phyloP scores from a whole-genome alignment of 2,797 vertebrate species.

The Phyllotis vaccarum region DNA sequence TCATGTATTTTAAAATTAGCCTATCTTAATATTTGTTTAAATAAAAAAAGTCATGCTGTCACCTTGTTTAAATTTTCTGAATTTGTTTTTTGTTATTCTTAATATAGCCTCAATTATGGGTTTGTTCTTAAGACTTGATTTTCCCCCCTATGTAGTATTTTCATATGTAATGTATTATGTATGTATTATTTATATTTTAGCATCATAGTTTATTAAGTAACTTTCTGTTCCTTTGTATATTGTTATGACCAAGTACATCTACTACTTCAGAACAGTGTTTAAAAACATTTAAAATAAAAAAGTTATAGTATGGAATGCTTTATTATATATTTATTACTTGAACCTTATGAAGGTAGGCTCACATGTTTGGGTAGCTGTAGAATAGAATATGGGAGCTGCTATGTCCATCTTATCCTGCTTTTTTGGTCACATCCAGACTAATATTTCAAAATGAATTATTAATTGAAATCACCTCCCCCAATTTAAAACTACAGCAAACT shows the following conservation, averaged over 20 bases:
- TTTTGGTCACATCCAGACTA: not conserved
- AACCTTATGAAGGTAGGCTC: not conserved
- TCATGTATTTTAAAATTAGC: constrained; percentile 32
- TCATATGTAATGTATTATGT: not conserved
- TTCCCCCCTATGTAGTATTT: constrained; percentile 45
- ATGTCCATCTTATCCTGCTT: not conserved
- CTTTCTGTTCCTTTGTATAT: constrained; percentile 46
- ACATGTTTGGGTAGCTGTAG: not conserved
- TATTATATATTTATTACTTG: not conserved
- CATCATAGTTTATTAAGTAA: constrained; percentile 4
- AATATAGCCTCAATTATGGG: not conserved
- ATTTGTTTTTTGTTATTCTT: constrained; percentile 54
- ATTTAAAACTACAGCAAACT: constrained; percentile 23
- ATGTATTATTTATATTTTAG: constrained; percentile 28
- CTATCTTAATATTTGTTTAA: constrained; percentile 51
- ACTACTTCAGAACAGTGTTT: not conserved
- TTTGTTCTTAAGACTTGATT: constrained; percentile 60
- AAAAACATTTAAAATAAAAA: not conserved
- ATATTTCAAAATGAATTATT: constrained; percentile 45
- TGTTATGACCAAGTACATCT: constrained; percentile 2
- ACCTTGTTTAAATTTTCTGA: constrained; percentile 15
- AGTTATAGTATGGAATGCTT: not conserved
- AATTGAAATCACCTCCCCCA: constrained; percentile 11
- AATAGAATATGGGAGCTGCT: not conserved
- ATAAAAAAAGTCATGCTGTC: constrained; percentile 47